These are phyloP conservation scores for Dipodomys merriami DNA, from an alignment of 2,113 vertebrate genomes.

Conservation along the genomic window DNA sequence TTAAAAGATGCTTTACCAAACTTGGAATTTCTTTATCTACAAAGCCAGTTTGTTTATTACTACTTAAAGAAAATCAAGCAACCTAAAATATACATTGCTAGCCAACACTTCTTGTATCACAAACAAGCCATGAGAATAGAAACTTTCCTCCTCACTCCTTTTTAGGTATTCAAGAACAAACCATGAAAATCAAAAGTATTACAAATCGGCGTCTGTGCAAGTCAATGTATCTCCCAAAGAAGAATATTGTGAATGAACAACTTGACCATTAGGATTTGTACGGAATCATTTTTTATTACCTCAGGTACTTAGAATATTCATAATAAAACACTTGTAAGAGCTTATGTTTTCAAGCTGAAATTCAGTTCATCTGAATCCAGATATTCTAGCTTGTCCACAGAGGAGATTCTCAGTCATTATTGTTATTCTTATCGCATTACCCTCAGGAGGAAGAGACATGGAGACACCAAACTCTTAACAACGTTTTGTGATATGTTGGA, in stretches of 20 bases:
- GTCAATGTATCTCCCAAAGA: background rate
- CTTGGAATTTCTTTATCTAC: background rate
- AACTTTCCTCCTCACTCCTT: background rate
- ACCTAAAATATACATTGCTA: background rate
- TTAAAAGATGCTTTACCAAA: background rate
- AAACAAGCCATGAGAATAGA: background rate
- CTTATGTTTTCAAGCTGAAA: slow-evolving; percentile 44
- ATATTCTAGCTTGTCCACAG: slow-evolving; percentile 43
- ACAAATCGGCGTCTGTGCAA: background rate
- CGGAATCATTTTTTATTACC: slow-evolving; percentile 16
- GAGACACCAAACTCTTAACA: background rate
- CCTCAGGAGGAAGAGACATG: background rate
- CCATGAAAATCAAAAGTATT: background rate
- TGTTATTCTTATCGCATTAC: slow-evolving; percentile 38
- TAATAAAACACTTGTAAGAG: slow-evolving; percentile 15
- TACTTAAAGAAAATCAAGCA: background rate
- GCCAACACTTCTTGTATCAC: background rate
- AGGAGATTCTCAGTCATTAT: slow-evolving; percentile 49
- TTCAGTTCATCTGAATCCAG: slow-evolving; percentile 39
- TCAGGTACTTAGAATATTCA: slow-evolving; percentile 44
- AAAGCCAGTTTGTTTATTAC: background rate
- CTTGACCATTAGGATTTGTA: background rate
- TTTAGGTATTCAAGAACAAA: slow-evolving; percentile 28
- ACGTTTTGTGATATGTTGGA: slow-evolving; percentile 23
- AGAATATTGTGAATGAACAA: slow-evolving; percentile 14